Base-by-base conservation (phyloP, 1,140 invertebrate genomes). In the Leptinotarsa texana region DNA sequence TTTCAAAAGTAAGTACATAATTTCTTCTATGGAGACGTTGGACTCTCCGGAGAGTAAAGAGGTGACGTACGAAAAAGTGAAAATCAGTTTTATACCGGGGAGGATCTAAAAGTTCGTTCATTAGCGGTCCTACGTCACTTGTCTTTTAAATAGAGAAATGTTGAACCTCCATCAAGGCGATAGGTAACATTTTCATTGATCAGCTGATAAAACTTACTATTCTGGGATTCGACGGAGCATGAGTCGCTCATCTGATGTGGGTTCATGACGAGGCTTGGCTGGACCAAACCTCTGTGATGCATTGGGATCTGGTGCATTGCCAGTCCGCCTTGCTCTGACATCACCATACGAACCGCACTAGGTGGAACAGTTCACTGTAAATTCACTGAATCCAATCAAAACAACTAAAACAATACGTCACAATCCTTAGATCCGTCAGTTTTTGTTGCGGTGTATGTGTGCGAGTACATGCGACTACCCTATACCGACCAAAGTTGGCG, bases 281-380 rank as follows among this genome's bases (percentile, higher is more conserved):
- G 88, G 83, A 88, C 87, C 87, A 88, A 84, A 81, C 87, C 87
- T 79, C 86, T 84, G 84, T 87, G 86, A 83, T 87, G 87, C 85
- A 88, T 85, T 75, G 87, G 87, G 84, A 88, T 84, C 84, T 88
- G 87, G 85, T 88, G 88, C 86, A 87, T 88, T 86, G 87, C 87
- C 86, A 88, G 86, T 85, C 86, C 87, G 85, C 88, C 87, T 73
- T 84, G 83, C 87, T 88, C 88, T 86, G 88, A 88, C 88, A 88
- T 88, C 87, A 88, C 88, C 88, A 88, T 88, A 82, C 82, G 82
- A 83, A 82, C 81, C 67, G 71, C 75, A 70, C 73, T 77, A 79
- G 76, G 75, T 76, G 48, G 73, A 81, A 78, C 76, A 62, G 74
- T 80, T 70, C 71, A 75, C 69, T 27, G 15, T 17, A 57, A 74